Conservation (phyloP, 2,888 invertebrate genomes). For the Poecilus cupreus region DNA sequence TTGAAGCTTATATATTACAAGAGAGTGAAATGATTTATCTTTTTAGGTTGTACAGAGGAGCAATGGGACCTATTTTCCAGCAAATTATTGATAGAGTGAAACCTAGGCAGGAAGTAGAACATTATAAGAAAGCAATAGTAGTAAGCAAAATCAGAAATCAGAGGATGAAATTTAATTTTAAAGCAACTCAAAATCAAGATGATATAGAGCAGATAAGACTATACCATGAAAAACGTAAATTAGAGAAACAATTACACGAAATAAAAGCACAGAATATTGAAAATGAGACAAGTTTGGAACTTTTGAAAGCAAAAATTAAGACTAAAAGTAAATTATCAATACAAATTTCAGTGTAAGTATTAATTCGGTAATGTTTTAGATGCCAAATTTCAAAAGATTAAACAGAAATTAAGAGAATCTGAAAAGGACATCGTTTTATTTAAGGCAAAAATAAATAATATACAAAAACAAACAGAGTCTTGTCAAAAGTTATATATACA, state of each 20-base stretch:
- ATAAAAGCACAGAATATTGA: slow-evolving; percentile 4
- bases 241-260: slow-evolving; percentile 34
- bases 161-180: neutral
- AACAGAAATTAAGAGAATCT: slow-evolving; percentile 11
- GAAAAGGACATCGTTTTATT: slow-evolving; percentile 23
- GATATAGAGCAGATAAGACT: slow-evolving; percentile 9
- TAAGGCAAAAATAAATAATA: slow-evolving; percentile 21
- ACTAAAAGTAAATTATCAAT: neutral
- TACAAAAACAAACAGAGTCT: slow-evolving; percentile 21
- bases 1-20: too few relatives aligned
- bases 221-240: slow-evolving; percentile 26
- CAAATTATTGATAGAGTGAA: slow-evolving; percentile 44
- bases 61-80: slow-evolving; percentile 36
- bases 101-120: slow-evolving; percentile 33
- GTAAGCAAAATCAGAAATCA: neutral
- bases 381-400: slow-evolving; percentile 36
- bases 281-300: slow-evolving; percentile 26
- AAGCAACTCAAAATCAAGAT: slow-evolving; percentile 1
- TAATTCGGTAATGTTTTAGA: neutral
- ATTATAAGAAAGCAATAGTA: slow-evolving; percentile 15
- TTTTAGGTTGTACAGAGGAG: slow-evolving; percentile 41
- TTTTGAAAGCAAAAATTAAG: slow-evolving; percentile 36
- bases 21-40: too few relatives aligned
- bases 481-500: neutral
- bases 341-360: too few relatives aligned